Conservation (phyloP, 2,113 vertebrate genomes). For the Ursus arctos region DNA sequence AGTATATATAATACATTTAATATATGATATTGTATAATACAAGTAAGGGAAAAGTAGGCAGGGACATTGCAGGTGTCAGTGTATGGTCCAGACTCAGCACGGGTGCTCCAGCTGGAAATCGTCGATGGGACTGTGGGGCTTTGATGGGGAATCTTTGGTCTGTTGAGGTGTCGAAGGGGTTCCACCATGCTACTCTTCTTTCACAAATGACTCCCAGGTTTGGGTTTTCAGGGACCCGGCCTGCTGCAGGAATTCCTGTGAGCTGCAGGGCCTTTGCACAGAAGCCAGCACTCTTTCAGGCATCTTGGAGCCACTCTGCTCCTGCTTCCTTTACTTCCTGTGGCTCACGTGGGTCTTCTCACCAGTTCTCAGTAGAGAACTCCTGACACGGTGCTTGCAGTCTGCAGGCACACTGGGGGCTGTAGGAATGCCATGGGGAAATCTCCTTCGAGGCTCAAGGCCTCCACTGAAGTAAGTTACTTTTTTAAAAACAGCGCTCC, state of each 20-base stretch:
- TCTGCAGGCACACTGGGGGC: not conserved
- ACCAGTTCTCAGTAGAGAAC: too few species aligned
- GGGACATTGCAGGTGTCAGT: not conserved
- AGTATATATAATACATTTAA: not conserved
- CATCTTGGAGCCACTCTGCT: not conserved
- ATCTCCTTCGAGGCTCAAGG: not conserved
- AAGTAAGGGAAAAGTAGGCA: not conserved
- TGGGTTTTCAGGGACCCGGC: not conserved
- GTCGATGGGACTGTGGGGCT: rapidly evolving
- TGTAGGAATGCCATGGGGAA: too few species aligned
- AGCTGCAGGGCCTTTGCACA: not conserved
- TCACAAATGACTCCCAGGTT: not conserved
- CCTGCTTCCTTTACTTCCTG: not conserved
- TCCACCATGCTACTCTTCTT: not conserved
- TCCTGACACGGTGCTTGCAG: not conserved
- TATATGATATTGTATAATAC: not conserved
- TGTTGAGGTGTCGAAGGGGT: not conserved
- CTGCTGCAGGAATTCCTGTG: not conserved
- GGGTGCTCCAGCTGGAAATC: not conserved
- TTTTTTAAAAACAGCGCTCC: not conserved
- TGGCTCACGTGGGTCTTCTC: not conserved
- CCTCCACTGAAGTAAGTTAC: not conserved
- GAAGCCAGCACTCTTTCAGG: not conserved
- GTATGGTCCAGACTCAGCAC: too few species aligned
- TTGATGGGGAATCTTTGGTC: not conserved